Conservation (phyloP, 2,888 invertebrate genomes). For the Ypsolopha scabrella region DNA sequence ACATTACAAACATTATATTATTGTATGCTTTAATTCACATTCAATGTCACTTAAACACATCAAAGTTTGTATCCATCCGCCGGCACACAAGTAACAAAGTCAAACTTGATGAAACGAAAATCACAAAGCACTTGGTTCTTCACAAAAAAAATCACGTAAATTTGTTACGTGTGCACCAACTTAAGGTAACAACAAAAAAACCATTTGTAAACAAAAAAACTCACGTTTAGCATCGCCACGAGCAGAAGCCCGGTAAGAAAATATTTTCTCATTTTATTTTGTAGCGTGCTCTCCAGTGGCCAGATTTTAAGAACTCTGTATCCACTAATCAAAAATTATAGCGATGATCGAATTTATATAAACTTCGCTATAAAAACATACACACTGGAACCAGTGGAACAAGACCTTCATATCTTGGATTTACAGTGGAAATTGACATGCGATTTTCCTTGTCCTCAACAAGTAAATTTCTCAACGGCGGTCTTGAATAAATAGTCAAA, state of each 20-base stretch:
- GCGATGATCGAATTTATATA: neutral
- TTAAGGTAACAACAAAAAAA: neutral
- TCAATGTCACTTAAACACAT: neutral
- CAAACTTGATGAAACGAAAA: neutral
- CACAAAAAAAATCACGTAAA: neutral
- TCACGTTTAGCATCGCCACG: conserved; percentile 1
- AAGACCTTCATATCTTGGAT: neutral
- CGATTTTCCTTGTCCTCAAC: neutral
- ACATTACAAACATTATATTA: neutral
- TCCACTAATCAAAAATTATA: conserved; percentile 1
- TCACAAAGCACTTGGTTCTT: neutral
- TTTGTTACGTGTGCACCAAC: neutral
- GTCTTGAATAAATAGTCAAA: neutral
- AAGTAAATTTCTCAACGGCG: neutral
- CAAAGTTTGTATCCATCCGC: no score
- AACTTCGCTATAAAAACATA: neutral
- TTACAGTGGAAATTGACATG: neutral
- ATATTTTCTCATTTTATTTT: neutral
- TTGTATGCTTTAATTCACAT: neutral
- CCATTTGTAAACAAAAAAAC: neutral
- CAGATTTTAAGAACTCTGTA: conserved; percentile 1
- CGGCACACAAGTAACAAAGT: neutral
- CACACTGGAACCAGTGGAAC: neutral
- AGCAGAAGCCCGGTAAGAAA: conserved; percentile 3
- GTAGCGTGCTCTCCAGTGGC: neutral